A percentile compares a stretch with the other conserved stretches of the same genome.
These are phyloP conservation scores for Pocillopora damicornis DNA, from an alignment of 64 coral and sea anemone species.

Conservation along the genomic window DNA sequence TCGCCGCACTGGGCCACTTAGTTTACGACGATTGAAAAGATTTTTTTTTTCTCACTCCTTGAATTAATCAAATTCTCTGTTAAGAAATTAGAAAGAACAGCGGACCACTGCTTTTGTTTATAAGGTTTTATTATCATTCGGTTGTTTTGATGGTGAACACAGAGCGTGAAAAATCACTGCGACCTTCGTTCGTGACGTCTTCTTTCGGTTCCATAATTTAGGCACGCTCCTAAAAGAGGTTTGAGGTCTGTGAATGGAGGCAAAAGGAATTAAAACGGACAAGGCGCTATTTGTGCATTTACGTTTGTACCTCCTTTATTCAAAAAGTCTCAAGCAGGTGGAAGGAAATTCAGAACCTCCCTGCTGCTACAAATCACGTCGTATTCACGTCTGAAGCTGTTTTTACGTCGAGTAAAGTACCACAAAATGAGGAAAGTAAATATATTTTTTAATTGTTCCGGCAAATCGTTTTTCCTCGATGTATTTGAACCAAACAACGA, in stretches of 20 bases:
- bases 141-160: conserved; percentile 19
- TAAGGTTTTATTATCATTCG: background rate
- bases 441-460: background rate
- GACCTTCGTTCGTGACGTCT: background rate
- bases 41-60: background rate
- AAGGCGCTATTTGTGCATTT: background rate
- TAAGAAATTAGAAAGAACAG: conserved; percentile 23
- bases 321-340: background rate
- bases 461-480: background rate
- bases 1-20: conserved; percentile 2
- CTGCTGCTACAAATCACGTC: conserved; percentile 2
- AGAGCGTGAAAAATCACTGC: conserved; percentile 17
- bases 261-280: background rate
- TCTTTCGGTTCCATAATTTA: background rate
- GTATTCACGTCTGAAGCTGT: background rate
- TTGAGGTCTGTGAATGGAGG: background rate
- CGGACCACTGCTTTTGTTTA: background rate
- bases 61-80: conserved; percentile 23
- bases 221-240: background rate
- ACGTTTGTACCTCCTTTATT: background rate
- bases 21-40: background rate
- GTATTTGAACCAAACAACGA: background rate
- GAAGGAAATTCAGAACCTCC: background rate
- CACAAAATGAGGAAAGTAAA: background rate
- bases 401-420: background rate